Evolutionary conservation across 2,113 vertebrate species (phyloP).

Genomic region (Triplophysa rosa): DNA sequence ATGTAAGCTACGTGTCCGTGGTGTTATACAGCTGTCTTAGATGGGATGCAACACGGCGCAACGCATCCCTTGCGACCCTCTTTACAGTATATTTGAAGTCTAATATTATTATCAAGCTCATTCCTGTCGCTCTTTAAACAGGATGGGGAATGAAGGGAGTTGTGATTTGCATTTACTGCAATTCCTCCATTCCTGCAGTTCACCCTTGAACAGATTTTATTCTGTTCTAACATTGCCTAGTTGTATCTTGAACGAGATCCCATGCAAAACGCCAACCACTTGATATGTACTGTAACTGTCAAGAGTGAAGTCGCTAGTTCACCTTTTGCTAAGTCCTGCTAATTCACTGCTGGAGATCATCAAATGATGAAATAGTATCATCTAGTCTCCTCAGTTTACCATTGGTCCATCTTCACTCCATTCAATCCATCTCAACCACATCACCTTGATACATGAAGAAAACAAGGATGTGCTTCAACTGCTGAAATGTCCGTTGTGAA

Average conservation of each 20-base stretch:
- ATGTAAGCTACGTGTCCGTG: too few species aligned
- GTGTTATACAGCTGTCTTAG: too few species aligned
- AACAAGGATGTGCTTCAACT: neutral
- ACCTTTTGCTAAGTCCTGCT: slow-evolving; percentile 36
- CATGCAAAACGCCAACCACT: neutral
- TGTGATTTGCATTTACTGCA: neutral
- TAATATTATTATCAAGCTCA: too few species aligned
- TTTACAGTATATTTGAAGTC: too few species aligned
- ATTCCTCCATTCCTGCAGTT: too few species aligned
- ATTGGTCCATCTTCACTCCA: slow-evolving; percentile 9
- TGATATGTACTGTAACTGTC: slow-evolving; percentile 1
- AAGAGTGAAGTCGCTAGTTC: slow-evolving; percentile 1
- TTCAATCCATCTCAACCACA: neutral
- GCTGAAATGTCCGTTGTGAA: neutral
- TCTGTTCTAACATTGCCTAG: neutral
- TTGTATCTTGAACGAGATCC: slow-evolving; percentile 1
- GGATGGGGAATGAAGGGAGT: too few species aligned
- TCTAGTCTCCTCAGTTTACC: neutral
- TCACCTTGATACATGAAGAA: neutral
- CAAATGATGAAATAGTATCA: slow-evolving; percentile 36
- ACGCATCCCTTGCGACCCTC: too few species aligned
- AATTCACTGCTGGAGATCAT: slow-evolving; percentile 43
- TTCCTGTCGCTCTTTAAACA: too few species aligned
- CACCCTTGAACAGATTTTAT: neutral
- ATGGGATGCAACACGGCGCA: too few species aligned